Percentiles rank a stretch among this genome's conserved stretches.
Conservation (phyloP, 2,888 invertebrate species). For the Lottia scabra region DNA sequence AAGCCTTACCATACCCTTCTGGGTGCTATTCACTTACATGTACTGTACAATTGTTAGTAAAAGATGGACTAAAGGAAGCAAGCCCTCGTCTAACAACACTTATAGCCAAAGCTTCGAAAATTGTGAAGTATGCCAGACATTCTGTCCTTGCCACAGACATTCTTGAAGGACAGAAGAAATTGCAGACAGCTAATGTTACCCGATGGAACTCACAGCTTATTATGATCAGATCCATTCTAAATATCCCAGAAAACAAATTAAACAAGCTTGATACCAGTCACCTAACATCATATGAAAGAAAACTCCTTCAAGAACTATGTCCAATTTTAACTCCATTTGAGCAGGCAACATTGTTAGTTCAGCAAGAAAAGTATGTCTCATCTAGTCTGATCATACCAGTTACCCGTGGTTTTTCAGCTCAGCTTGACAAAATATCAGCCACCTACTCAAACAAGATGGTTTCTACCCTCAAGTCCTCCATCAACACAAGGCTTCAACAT, state of each 20-base stretch:
- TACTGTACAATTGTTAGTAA: neutral
- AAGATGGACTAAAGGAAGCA: neutral
- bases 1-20: neutral
- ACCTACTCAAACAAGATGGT: too few relatives aligned
- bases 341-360: too few relatives aligned
- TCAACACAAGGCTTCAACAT: too few relatives aligned
- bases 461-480: too few relatives aligned
- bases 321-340: neutral
- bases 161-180: neutral
- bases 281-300: neutral
- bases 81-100: neutral
- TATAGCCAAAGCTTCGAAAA: neutral
- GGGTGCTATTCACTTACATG: neutral
- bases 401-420: too few relatives aligned
- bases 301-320: neutral
- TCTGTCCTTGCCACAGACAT: neutral
- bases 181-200: neutral
- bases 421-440: too few relatives aligned
- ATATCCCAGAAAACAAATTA: neutral
- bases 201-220: neutral
- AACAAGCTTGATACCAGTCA: neutral
- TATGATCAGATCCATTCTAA: neutral
- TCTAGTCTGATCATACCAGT: too few relatives aligned
- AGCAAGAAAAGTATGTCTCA: too few relatives aligned
- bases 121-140: neutral